Evolutionary conservation across 1,140 invertebrate species (phyloP).

Genomic region (Oryctes rhinoceros): DNA sequence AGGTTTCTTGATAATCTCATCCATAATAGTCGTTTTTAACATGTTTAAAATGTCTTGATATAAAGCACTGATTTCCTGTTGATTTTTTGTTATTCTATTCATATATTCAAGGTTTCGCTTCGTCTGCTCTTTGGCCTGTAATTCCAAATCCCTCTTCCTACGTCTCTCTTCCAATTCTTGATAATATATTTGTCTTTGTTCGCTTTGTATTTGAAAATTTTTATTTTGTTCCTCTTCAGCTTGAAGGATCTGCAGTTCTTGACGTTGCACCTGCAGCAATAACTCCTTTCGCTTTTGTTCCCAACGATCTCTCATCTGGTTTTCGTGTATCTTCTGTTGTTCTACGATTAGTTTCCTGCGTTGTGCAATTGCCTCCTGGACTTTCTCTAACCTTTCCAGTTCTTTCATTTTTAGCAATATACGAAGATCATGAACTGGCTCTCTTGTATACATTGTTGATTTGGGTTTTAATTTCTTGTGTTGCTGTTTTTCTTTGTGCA

Average conservation of each 20-base stretch:
- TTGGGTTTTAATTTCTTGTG: slow-evolving; percentile 16
- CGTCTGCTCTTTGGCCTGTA: slow-evolving; percentile 59
- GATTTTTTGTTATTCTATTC: slow-evolving; percentile 57
- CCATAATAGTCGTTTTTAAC: slow-evolving; percentile 58
- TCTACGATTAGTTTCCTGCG: slow-evolving; percentile 49
- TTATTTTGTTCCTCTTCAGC: slow-evolving; percentile 58
- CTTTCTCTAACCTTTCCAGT: slow-evolving; percentile 52
- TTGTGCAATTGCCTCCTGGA: slow-evolving; percentile 50
- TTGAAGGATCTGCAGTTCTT: slow-evolving; percentile 54
- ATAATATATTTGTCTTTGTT: slow-evolving; percentile 57
- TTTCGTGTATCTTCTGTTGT: slow-evolving; percentile 50
- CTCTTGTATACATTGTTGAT: slow-evolving; percentile 17
- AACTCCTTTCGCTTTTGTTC: slow-evolving; percentile 57
- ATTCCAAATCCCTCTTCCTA: slow-evolving; percentile 60
- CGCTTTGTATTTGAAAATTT: slow-evolving; percentile 55
- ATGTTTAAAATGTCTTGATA: slow-evolving; percentile 59
- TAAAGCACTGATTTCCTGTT: slow-evolving; percentile 55
- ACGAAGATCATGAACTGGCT: slow-evolving; percentile 38
- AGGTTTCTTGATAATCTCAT: slow-evolving; percentile 53
- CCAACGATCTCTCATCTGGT: slow-evolving; percentile 51
- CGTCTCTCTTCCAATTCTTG: slow-evolving; percentile 58
- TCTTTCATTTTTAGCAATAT: slow-evolving; percentile 48
- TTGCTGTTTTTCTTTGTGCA: slow-evolving; percentile 47
- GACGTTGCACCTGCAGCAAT: slow-evolving; percentile 55
- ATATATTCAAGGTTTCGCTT: slow-evolving; percentile 58